These are phyloP conservation scores for Agonum fuliginosum DNA, from an alignment of 2,888 invertebrate genomes.

Conservation along the genomic window DNA sequence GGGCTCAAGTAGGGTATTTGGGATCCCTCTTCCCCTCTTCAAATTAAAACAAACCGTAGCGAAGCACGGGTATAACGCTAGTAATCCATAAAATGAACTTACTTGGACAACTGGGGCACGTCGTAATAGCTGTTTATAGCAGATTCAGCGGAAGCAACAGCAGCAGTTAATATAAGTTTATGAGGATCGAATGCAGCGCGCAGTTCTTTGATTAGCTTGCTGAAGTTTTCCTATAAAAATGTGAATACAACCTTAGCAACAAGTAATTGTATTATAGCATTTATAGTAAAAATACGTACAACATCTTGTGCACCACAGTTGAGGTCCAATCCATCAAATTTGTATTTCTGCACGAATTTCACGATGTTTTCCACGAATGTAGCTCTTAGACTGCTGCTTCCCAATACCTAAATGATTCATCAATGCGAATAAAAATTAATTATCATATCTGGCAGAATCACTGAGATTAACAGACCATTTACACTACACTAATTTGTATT, in stretches of 20 bases:
- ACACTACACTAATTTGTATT: too few relatives aligned
- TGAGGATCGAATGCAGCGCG: slow-evolving; percentile 74
- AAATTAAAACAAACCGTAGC: too few relatives aligned
- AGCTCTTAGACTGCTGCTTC: slow-evolving; percentile 71
- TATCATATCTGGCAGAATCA: too few relatives aligned
- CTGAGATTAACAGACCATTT: too few relatives aligned
- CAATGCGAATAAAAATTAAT: too few relatives aligned
- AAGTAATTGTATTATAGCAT: background rate
- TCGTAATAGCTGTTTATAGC: slow-evolving; percentile 76
- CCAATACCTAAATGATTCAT: slow-evolving; percentile 69
- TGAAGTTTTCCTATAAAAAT: slow-evolving; percentile 72
- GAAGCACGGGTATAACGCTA: too few relatives aligned
- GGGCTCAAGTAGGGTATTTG: too few relatives aligned
- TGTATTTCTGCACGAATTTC: slow-evolving; percentile 74
- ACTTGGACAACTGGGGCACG: slow-evolving; percentile 75
- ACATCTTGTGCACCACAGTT: slow-evolving; percentile 79
- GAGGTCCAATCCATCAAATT: slow-evolving; percentile 83
- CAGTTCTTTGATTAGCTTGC: slow-evolving; percentile 74
- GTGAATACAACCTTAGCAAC: too few relatives aligned
- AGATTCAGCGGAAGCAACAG: slow-evolving; percentile 75
- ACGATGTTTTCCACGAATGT: slow-evolving; percentile 77
- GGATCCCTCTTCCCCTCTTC: too few relatives aligned
- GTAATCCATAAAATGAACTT: slow-evolving; percentile 60
- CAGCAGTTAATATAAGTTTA: slow-evolving; percentile 75
- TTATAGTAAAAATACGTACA: slow-evolving; percentile 4